Evolutionary conservation across 2,113 vertebrate genomes (phyloP), one percentile per base, ranked within the genome.

Genomic region (Oncorhynchus clarkii): DNA sequence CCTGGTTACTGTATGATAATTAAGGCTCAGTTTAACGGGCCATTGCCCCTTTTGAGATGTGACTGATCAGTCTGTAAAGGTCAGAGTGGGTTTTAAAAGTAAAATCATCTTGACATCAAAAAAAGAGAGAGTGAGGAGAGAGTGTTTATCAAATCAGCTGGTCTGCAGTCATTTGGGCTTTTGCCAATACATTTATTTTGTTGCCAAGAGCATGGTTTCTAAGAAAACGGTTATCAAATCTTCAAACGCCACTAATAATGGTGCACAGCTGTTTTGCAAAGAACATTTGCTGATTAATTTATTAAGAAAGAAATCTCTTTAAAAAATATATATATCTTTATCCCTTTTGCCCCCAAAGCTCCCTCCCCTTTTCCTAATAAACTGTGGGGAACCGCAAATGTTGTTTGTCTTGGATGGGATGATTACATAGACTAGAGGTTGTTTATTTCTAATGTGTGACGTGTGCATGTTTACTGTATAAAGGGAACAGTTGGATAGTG

Each of bases 221-320:
- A 78, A 80, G 74, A 73, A 80, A 76, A 72, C 60, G 75, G 75
- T 79, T 69, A 57, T 62, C 54, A 60, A 72, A 72, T 67, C 73
- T 84, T 54, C 70, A 80, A 80, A 72, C 14, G 26, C 48, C 66
- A 70, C 73, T 66, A 75, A 73, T 82, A 74, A 76, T 76, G 70
- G 65, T 70, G 65, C 70, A 65, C 82, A 85, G 80, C 83, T 83
- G 85, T 20, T 87, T 87, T 80, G 79, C 79, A 81, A 27, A 83
- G 81, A 84, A 77, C 69, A 80, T 73, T 49, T 79, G 31, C 39
- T 78, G 39, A 68, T 83, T 79, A 49, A 69, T 76, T 83, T 66
- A 74, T 70, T 80, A 73, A 80, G 73, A 31, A 67, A 24, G 64
- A 3, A 72, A 84, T 72, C 69, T 77, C 78, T 85, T 76, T 67